Percentiles rank a stretch among this genome's conserved stretches.
Conservation (phyloP, 2,113 vertebrate species). For the Erythrocercus mccallii region DNA sequence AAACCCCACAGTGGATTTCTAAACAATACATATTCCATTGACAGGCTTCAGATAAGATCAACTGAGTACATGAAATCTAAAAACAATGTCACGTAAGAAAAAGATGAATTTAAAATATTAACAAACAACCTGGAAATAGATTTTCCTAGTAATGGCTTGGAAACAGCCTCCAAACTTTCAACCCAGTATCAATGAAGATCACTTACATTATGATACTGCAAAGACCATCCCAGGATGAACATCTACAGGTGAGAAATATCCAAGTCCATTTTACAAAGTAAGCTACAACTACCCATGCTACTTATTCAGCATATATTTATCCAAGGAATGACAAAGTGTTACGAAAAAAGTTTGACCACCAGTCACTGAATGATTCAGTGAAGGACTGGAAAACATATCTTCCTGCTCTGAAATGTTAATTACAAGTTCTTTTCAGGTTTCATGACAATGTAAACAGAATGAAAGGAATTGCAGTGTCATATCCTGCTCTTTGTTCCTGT, state of each 20-base stretch:
- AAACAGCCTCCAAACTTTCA: neutral
- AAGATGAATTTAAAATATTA: neutral
- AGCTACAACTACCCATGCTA: neutral
- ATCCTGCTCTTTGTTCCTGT: slow-evolving; percentile 47
- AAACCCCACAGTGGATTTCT: neutral
- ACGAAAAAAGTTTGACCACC: neutral
- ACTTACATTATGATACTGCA: neutral
- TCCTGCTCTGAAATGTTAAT: slow-evolving; percentile 9
- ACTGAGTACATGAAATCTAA: neutral
- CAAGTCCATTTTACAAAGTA: neutral
- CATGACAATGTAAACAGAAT: neutral
- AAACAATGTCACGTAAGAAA: neutral
- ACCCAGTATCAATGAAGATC: neutral
- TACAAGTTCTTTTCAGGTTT: neutral
- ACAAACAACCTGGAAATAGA: neutral
- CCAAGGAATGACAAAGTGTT: neutral
- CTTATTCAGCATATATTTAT: neutral
- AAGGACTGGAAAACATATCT: neutral
- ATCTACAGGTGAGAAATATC: neutral
- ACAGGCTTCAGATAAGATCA: slow-evolving; percentile 30
- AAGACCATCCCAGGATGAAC: neutral
- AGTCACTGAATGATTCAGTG: neutral
- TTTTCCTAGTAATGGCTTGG: neutral
- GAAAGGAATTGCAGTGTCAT: slow-evolving; percentile 38
- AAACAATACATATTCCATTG: slow-evolving; percentile 41